Percentiles rank a stretch among this genome's conserved stretches.
phyloP scores from a whole-genome alignment of 2,113 vertebrate genomes.

The Archocentrus centrarchus region DNA sequence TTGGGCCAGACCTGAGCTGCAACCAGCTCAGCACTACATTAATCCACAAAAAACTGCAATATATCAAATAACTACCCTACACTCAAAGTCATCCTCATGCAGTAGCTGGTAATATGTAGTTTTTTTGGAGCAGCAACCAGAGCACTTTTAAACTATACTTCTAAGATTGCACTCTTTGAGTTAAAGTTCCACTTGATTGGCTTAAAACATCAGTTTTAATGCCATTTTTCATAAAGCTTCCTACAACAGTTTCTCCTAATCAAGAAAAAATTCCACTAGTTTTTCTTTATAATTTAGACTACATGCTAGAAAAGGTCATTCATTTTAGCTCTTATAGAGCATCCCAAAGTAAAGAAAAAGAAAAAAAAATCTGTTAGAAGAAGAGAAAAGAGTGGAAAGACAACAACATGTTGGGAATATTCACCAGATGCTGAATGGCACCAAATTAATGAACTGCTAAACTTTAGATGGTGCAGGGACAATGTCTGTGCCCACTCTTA shows the following conservation, averaged over 20 bases:
- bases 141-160: neutral
- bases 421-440: neutral
- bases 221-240: neutral
- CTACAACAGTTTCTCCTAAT: neutral
- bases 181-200: neutral
- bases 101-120: neutral
- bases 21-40: slow-evolving; percentile 12
- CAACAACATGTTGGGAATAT: neutral
- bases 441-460: neutral
- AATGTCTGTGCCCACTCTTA: neutral
- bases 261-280: neutral
- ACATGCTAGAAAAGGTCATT: neutral
- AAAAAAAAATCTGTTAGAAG: neutral
- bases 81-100: neutral
- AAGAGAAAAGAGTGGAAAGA: too few species aligned
- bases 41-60: neutral
- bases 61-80: slow-evolving; percentile 4
- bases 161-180: neutral
- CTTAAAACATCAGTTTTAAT: neutral
- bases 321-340: neutral
- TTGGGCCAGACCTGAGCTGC: slow-evolving; percentile 5
- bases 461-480: neutral
- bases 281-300: neutral
- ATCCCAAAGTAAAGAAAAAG: neutral
- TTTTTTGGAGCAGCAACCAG: neutral